Percentiles rank a stretch among this genome's conserved stretches.
These are phyloP conservation scores for Aleiodes sp. DNA, from an alignment of 1,140 invertebrate species.

Conservation along the genomic window DNA sequence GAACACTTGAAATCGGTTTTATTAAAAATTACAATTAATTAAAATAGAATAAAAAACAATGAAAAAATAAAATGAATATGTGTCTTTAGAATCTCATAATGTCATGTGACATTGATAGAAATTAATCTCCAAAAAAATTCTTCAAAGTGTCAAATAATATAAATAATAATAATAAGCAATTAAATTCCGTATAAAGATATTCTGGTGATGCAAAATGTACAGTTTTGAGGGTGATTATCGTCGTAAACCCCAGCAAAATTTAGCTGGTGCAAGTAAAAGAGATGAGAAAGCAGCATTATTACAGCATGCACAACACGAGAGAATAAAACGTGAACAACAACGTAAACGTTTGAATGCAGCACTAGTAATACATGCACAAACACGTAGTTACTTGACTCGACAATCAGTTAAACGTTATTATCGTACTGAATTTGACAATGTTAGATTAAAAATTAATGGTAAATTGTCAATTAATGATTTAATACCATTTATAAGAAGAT, in stretches of 20 bases:
- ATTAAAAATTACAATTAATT: no score
- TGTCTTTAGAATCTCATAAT: no score
- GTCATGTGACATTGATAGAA: no score
- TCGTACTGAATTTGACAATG: slow-evolving; percentile 75
- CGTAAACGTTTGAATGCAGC: slow-evolving; percentile 75
- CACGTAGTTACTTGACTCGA: slow-evolving; percentile 78
- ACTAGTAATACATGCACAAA: slow-evolving; percentile 80
- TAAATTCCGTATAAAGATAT: not conserved
- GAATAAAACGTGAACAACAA: slow-evolving; percentile 84
- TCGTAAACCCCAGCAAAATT: slow-evolving; percentile 86
- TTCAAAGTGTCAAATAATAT: not conserved
- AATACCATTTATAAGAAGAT: slow-evolving; percentile 68
- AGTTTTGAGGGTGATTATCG: slow-evolving; percentile 94
- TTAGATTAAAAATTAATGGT: slow-evolving; percentile 62
- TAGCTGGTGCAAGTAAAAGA: slow-evolving; percentile 85
- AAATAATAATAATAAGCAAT: no score
- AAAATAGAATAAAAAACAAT: no score
- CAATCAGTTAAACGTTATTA: slow-evolving; percentile 73
- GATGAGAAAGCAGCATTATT: slow-evolving; percentile 81
- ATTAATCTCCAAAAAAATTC: not conserved
- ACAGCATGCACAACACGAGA: slow-evolving; percentile 81
- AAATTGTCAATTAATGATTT: slow-evolving; percentile 67
- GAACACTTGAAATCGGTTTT: no score
- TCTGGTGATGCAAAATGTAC: slow-evolving; percentile 68
- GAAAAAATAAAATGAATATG: no score